A percentile compares a stretch with the other conserved stretches of the same genome.
Conservation (phyloP, 2,888 invertebrate genomes). For the Chalcis sispes region DNA sequence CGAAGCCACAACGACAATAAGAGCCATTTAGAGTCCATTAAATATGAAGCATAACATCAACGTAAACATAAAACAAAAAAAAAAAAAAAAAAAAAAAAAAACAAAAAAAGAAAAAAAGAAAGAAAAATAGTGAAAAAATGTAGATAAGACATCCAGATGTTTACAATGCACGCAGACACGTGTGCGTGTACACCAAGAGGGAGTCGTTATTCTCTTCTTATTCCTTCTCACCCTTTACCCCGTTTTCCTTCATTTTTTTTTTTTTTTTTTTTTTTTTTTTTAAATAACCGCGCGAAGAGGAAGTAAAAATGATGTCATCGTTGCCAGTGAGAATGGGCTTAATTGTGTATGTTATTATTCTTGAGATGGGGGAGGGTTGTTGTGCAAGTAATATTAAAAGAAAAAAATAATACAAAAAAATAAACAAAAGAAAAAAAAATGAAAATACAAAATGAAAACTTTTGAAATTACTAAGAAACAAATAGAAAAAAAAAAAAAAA, state of each 20-base stretch:
- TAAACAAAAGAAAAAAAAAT: too few species aligned
- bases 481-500: too few species aligned
- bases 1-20: slow-evolving; percentile 52
- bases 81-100: not conserved
- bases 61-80: too few species aligned
- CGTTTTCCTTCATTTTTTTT: slow-evolving; percentile 16
- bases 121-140: not conserved
- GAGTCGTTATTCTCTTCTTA: slow-evolving; percentile 29
- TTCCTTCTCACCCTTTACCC: too few species aligned
- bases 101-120: not conserved
- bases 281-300: slow-evolving; percentile 3
- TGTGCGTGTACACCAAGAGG: not conserved
- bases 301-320: slow-evolving; percentile 34
- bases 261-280: not conserved
- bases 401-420: too few species aligned
- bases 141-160: slow-evolving; percentile 35
- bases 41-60: not conserved
- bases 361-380: not conserved
- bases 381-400: too few species aligned
- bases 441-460: too few species aligned
- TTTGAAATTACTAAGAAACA: too few species aligned
- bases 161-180: slow-evolving; percentile 19
- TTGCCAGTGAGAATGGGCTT: slow-evolving; percentile 23
- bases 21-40: slow-evolving; percentile 51
- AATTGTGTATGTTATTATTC: slow-evolving; percentile 13